phyloP scores from a whole-genome alignment of 2,797 vertebrate species.

The Thripadectes ignobilis region DNA sequence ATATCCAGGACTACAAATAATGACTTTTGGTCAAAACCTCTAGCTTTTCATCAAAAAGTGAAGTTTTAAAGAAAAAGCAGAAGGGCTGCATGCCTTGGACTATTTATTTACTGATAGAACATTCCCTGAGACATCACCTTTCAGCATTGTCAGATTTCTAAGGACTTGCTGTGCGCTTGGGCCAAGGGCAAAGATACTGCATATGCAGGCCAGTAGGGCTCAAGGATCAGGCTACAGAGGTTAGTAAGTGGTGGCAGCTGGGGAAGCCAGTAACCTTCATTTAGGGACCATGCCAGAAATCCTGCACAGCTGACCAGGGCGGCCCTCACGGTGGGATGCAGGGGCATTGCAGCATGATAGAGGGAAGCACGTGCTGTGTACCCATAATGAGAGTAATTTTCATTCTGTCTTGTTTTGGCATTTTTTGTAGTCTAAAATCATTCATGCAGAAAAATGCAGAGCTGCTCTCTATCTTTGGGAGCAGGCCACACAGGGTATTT shows the following conservation, averaged over 20 bases:
- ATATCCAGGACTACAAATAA: not conserved
- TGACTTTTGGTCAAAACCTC: not conserved
- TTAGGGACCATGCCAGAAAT: not conserved
- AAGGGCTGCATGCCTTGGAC: not conserved
- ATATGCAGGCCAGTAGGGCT: not conserved
- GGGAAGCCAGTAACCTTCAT: not conserved
- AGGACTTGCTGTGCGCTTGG: not conserved
- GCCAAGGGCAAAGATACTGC: not conserved
- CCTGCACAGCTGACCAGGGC: not conserved
- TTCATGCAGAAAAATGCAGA: constrained; percentile 8
- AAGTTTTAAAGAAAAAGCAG: not conserved
- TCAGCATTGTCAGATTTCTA: not conserved
- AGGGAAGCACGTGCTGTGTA: not conserved
- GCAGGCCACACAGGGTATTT: not conserved
- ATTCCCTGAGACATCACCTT: not conserved
- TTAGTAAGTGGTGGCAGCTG: not conserved
- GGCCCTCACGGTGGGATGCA: not conserved
- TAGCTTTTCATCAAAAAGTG: not conserved
- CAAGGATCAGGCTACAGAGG: not conserved
- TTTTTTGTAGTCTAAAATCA: constrained; percentile 4
- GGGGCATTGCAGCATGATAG: not conserved
- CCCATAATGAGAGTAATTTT: not conserved
- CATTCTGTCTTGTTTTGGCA: not conserved
- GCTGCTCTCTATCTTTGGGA: not conserved
- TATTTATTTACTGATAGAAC: not conserved